Base-by-base conservation (phyloP, 2,113 vertebrate species). In the Sciurus niger region DNA sequence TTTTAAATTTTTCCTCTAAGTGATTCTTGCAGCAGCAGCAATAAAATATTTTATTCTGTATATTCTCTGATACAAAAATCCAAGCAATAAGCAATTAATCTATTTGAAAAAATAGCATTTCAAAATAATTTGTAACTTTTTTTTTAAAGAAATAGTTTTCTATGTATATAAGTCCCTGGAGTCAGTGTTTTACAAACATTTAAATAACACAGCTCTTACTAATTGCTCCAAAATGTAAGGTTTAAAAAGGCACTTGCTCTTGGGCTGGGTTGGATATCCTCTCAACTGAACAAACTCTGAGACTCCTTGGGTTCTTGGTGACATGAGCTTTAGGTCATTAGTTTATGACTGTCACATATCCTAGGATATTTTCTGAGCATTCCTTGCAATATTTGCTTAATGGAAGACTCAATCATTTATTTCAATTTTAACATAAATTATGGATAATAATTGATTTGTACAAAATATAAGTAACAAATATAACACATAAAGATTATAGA, bases 381-480 rank as follows among this genome's bases (percentile, higher is more conserved):
- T 67, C 3, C 28, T 89, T 68, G 2, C 4, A 74, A n/a, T 94
- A 89, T 53, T 48, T 89, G 34, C 48, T 84, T 84, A n/a, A 72
- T 6, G 16, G 24, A 46, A 72, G 55, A 24, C 51, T 40, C 43
- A 60, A 48, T 37, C 1, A 65, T 4, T 84, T 84, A n/a, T 12
- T 84, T 55, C 14, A 4, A 78, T 40, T 92, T 70, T 84, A 88
- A 67, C 1, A n/a, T 67, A 97, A 51, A 48, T 93, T 78, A 77
- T 77, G 28, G 7, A 14, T 46, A 63, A 90, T 46, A 63, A 25
- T 30, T 87, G 30, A 90, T 37, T 65, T 17, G 72, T 46, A 40
- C 37, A 43, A 86, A 86, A 55, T 18, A 37, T 14, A 76, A 55
- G 13, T 82, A 24, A 76, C 51, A 32, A 24, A 25, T 53, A 58